A percentile compares a stretch with the other conserved stretches of the same genome.
Evolutionary conservation across 1,140 invertebrate species (phyloP).

Genomic region (Oreohelix idahoensis): DNA sequence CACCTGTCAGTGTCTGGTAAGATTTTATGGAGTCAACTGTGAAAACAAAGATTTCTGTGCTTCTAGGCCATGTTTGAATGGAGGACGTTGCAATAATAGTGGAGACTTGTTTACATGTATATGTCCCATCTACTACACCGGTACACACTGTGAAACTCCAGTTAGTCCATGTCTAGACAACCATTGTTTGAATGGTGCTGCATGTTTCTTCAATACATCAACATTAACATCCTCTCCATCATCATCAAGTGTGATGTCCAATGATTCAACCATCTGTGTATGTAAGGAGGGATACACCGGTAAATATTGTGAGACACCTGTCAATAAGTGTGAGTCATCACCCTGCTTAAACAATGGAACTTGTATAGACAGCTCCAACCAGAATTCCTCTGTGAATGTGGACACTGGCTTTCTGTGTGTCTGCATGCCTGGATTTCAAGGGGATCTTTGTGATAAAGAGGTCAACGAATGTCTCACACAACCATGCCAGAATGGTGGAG

Average conservation of each 20-base stretch:
- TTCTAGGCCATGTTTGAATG: too few species aligned
- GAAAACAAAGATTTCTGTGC: too few species aligned
- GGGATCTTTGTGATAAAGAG: conserved; percentile 61
- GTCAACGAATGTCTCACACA: conserved; percentile 55
- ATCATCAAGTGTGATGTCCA: not conserved
- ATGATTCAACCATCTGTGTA: conserved; percentile 43
- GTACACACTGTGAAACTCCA: conserved; percentile 50
- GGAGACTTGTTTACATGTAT: too few species aligned
- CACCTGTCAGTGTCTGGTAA: too few species aligned
- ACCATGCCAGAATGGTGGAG: conserved; percentile 52
- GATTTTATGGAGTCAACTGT: too few species aligned
- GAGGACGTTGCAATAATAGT: too few species aligned
- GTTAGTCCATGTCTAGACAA: conserved; percentile 53
- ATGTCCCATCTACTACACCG: conserved; percentile 49
- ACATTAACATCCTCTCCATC: not conserved
- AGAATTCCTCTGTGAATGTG: too few species aligned
- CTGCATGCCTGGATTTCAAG: conserved; percentile 35
- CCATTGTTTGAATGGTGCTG: conserved; percentile 47
- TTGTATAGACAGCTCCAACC: conserved; percentile 81
- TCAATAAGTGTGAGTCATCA: conserved; percentile 50
- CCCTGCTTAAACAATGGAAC: conserved; percentile 76
- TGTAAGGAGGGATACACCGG: conserved; percentile 52
- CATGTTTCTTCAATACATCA: conserved; percentile 42
- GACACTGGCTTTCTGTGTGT: not conserved
- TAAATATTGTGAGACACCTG: conserved; percentile 79